phyloP scores from a whole-genome alignment of 2,797 vertebrate species.

The Cirrhinus molitorella region DNA sequence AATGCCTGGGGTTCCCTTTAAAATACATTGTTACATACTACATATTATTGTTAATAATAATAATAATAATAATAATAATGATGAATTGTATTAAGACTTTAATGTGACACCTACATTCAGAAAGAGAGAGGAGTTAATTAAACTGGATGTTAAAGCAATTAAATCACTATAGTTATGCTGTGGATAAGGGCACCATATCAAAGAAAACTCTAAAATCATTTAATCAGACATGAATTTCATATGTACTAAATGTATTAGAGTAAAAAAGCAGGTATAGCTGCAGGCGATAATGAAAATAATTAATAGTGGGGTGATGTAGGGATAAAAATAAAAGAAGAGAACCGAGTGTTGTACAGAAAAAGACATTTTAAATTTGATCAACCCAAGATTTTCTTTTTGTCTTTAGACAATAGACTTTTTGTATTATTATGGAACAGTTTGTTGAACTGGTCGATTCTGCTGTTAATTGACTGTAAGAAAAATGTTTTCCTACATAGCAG shows the following conservation, averaged over 20 bases:
- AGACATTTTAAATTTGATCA: neutral
- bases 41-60: neutral
- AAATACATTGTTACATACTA: too few relatives aligned
- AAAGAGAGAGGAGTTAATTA: neutral
- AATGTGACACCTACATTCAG: neutral
- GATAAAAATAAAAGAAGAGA: constrained; percentile 19
- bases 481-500: neutral
- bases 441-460: neutral
- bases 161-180: neutral
- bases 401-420: neutral
- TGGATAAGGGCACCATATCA: neutral
- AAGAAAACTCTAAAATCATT: neutral
- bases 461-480: neutral
- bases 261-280: constrained; percentile 5
- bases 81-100: neutral
- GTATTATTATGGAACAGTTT: constrained; percentile 10
- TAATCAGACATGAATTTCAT: neutral
- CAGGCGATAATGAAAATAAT: neutral
- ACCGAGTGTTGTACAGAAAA: neutral
- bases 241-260: constrained; percentile 15
- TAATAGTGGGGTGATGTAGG: neutral
- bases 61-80: neutral
- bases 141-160: neutral
- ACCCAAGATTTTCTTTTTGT: neutral
- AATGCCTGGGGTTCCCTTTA: too few relatives aligned